Percentiles rank a stretch among this genome's conserved stretches.
phyloP scores from a whole-genome alignment of 2,113 vertebrate species.

The Lagopus muta region DNA sequence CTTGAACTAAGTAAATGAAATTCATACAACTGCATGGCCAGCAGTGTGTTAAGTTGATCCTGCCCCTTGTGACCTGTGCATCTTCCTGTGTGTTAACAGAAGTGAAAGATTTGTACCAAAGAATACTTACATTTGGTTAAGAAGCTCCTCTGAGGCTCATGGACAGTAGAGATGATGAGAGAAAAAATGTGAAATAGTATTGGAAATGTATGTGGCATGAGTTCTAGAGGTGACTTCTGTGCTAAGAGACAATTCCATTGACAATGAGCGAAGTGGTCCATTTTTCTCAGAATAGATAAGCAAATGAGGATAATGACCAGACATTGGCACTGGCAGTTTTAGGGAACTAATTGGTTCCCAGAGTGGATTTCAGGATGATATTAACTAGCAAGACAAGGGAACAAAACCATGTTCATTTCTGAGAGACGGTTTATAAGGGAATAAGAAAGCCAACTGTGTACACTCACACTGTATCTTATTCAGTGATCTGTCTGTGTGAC shows the following conservation, averaged over 20 bases:
- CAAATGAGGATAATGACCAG: background rate
- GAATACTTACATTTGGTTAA: background rate
- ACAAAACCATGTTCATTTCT: background rate
- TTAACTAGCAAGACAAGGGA: background rate
- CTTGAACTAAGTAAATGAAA: background rate
- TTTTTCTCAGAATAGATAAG: background rate
- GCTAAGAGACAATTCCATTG: background rate
- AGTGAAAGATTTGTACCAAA: background rate
- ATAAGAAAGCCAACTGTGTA: background rate
- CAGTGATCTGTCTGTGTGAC: background rate
- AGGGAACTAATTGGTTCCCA: background rate
- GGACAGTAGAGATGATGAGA: background rate
- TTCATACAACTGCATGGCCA: accelerated
- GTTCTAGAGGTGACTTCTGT: background rate
- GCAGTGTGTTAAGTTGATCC: background rate
- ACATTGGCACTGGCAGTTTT: background rate
- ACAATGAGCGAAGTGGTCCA: background rate
- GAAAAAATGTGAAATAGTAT: background rate
- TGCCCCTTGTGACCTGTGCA: background rate
- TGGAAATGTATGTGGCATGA: background rate
- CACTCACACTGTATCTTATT: background rate
- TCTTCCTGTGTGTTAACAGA: background rate
- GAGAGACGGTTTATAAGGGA: background rate
- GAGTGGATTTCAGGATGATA: background rate
- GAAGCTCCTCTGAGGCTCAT: background rate